Base-by-base conservation (phyloP, 2,888 invertebrate species). In the Drosophila ustulata region DNA sequence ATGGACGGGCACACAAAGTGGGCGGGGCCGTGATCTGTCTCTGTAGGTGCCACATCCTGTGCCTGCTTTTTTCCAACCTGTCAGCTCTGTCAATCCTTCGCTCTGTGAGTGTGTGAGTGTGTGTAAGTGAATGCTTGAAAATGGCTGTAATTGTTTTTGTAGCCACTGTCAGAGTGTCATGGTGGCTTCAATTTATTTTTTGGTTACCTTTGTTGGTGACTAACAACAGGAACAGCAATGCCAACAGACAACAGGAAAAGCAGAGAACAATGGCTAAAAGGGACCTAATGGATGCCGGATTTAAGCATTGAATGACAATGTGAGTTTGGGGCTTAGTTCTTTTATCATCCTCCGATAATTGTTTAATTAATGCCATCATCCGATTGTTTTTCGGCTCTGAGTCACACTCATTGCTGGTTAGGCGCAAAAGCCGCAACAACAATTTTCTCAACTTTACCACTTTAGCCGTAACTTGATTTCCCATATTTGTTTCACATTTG, bases 141-240 rank as follows among this genome's bases (percentile, higher is more conserved):
- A 75, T 49, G 64, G 45, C 39, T 79, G 80, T 88, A 82, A 82
- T 82, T 89, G 82, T 87, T 82, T 82, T 86, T 89, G 71, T 56
- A 64, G 58, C 45, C 66, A 59, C 49, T 66, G 64, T 50, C 88
- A 58, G 62, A 58, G 62, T 69, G 49, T 56, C 64, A 57, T 62
- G 51, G 41, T 62, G 79, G 75, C 70, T 72, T 71, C 68, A 65
- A 80, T 86, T 77, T 88, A 80, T 86, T 70, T 69, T 37, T 45
- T n/a, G 49, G 26, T 34, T 43, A 34, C 43, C 39, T 55, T 43
- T 56, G 52, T 67, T 34, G 45, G n/a, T 32, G 32, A 23, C 50
- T 6, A 39, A 56, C 41, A 57, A 25, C 3, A 46, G 45, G 11
- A 64, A 11, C 51, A 30, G 28, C 41, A 57, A 13, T 5, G 9